phyloP scores from a whole-genome alignment of 2,797 vertebrate genomes.

The Tiaroga cobitis region DNA sequence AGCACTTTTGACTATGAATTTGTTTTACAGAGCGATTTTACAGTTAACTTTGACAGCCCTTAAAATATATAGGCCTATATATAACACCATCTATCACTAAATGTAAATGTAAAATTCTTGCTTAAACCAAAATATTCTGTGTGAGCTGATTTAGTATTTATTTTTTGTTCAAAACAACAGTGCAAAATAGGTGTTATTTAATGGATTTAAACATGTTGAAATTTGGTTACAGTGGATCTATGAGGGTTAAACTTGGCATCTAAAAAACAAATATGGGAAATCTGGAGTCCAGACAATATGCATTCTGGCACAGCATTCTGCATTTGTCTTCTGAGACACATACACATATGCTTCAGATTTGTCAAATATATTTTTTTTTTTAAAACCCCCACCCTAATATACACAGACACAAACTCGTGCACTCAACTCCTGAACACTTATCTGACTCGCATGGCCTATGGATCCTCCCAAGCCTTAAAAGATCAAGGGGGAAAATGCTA shows the following conservation, averaged over 20 bases:
- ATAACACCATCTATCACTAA: too few species aligned
- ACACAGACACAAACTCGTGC: not conserved
- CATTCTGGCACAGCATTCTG: not conserved
- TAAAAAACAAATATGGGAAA: not conserved
- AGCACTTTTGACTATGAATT: too few species aligned
- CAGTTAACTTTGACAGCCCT: too few species aligned
- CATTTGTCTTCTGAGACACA: not conserved
- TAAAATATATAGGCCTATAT: too few species aligned
- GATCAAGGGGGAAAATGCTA: not conserved
- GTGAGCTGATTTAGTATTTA: too few species aligned
- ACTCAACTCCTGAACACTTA: not conserved
- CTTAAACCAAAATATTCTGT: too few species aligned
- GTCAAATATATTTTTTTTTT: not conserved
- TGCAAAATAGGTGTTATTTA: too few species aligned
- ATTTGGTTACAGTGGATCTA: not conserved
- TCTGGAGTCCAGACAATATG: not conserved
- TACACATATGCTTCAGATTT: constrained; percentile 5
- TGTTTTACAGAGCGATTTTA: too few species aligned
- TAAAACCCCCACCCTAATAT: not conserved
- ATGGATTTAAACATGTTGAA: not conserved
- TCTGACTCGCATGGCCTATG: not conserved
- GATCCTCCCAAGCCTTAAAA: constrained; percentile 2
- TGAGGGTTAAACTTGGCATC: not conserved
- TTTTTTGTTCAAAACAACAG: too few species aligned
- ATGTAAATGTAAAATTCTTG: too few species aligned